phyloP scores from a whole-genome alignment of 1,140 invertebrate species.

The Wiebesia pumilae region DNA sequence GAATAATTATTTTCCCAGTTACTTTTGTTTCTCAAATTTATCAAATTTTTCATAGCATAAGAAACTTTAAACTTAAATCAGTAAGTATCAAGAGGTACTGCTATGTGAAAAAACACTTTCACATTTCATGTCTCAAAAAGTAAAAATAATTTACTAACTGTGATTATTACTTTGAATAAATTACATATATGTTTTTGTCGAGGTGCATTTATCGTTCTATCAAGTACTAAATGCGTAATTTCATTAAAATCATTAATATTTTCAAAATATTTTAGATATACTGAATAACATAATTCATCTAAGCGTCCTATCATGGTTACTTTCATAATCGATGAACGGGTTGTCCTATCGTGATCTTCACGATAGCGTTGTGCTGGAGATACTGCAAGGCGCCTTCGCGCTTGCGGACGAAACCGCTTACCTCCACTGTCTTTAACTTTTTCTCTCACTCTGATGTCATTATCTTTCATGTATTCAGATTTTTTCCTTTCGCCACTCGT shows the following conservation, averaged over 20 bases:
- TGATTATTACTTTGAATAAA: too few relatives aligned
- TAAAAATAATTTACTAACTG: too few relatives aligned
- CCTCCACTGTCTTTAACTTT: slow-evolving; percentile 52
- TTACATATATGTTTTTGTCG: too few relatives aligned
- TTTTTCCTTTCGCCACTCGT: slow-evolving; percentile 64
- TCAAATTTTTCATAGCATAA: too few relatives aligned
- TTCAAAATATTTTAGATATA: neutral
- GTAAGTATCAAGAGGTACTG: slow-evolving; percentile 7
- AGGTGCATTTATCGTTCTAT: too few relatives aligned
- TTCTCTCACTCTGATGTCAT: slow-evolving; percentile 60
- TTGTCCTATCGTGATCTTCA: neutral
- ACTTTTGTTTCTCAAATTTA: neutral
- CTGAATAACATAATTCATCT: neutral
- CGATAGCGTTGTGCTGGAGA: neutral
- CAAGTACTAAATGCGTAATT: too few relatives aligned
- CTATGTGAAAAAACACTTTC: neutral
- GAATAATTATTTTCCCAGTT: neutral
- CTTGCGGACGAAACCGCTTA: slow-evolving; percentile 64
- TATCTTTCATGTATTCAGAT: slow-evolving; percentile 76
- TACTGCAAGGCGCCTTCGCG: slow-evolving; percentile 52
- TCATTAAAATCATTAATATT: neutral
- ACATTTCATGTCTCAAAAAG: too few relatives aligned
- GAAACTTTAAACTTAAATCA: too few relatives aligned
- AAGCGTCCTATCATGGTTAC: neutral
- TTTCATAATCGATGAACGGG: neutral